phyloP scores from a whole-genome alignment of 1,140 invertebrate species.

The Ceratina australensis region DNA sequence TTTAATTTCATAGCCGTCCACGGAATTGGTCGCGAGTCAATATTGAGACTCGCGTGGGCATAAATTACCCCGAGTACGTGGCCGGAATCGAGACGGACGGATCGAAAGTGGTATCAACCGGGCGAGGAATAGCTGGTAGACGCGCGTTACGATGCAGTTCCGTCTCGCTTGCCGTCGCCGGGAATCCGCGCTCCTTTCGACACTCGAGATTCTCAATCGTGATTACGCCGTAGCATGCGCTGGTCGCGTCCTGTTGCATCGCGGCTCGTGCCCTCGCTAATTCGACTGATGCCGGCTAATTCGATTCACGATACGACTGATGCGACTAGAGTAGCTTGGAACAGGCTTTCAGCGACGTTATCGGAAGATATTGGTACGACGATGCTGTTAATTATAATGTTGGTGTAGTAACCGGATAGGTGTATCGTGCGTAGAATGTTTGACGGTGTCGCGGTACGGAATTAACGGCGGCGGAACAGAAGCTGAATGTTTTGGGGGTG shows the following conservation, averaged over 20 bases:
- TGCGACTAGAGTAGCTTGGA: background rate
- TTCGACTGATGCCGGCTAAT: slow-evolving; percentile 39
- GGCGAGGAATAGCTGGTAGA: slow-evolving; percentile 37
- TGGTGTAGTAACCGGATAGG: slow-evolving; percentile 13
- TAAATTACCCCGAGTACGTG: slow-evolving; percentile 28
- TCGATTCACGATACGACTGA: slow-evolving; percentile 20
- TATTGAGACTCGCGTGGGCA: background rate
- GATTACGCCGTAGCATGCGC: slow-evolving; percentile 55
- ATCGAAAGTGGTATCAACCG: background rate
- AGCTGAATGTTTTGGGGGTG: background rate
- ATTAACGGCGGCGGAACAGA: background rate
- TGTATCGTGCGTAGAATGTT: background rate
- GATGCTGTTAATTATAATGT: slow-evolving; percentile 17
- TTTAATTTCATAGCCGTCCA: slow-evolving; percentile 53
- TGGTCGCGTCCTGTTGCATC: slow-evolving; percentile 43
- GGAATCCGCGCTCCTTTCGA: background rate
- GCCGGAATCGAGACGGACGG: background rate
- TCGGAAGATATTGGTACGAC: slow-evolving; percentile 26
- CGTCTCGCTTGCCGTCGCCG: background rate
- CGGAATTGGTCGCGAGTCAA: background rate
- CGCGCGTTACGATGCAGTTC: background rate
- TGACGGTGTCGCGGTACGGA: background rate
- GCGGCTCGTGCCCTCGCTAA: slow-evolving; percentile 31
- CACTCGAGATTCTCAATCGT: slow-evolving; percentile 41
- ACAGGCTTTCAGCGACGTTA: slow-evolving; percentile 10